Percentiles rank a stretch among this genome's conserved stretches.
Evolutionary conservation across 2,113 vertebrate species (phyloP).

Genomic region (Pelecanus crispus): DNA sequence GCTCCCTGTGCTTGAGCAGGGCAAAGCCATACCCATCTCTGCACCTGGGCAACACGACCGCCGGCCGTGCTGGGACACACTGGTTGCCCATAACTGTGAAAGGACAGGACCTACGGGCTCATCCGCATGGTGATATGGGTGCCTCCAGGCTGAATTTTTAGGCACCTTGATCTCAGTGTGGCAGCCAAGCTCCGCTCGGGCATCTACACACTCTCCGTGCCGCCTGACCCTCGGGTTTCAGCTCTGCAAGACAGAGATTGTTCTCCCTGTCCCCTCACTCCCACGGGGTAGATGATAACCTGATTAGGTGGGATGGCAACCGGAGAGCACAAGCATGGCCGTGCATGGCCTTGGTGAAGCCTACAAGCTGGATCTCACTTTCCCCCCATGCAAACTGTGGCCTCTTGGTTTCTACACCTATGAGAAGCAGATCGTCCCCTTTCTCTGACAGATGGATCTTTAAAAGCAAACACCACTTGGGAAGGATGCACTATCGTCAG

Average conservation of each 20-base stretch:
- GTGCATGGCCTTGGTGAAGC: not conserved
- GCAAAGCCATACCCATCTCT: not conserved
- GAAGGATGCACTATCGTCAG: not conserved
- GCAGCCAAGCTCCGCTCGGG: not conserved
- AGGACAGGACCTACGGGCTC: not conserved
- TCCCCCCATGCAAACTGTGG: not conserved
- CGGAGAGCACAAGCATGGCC: not conserved
- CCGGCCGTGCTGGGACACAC: rapidly evolving
- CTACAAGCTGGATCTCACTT: not conserved
- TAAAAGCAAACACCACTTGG: not conserved
- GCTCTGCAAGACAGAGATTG: not conserved
- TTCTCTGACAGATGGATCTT: not conserved
- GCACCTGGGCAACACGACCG: not conserved
- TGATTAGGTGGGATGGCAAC: not conserved
- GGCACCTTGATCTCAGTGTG: not conserved
- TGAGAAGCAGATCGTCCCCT: not conserved
- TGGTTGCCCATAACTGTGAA: not conserved
- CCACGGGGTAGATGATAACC: rapidly evolving
- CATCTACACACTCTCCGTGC: rapidly evolving
- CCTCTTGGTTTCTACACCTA: not conserved
- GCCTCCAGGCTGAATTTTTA: not conserved
- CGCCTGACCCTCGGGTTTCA: rapidly evolving
- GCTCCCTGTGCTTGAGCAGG: not conserved
- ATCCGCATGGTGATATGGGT: not conserved
- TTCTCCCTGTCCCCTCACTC: not conserved